These are phyloP conservation scores for Coronaproctus castanopsis DNA, from an alignment of 2,888 invertebrate genomes.

Conservation along the genomic window DNA sequence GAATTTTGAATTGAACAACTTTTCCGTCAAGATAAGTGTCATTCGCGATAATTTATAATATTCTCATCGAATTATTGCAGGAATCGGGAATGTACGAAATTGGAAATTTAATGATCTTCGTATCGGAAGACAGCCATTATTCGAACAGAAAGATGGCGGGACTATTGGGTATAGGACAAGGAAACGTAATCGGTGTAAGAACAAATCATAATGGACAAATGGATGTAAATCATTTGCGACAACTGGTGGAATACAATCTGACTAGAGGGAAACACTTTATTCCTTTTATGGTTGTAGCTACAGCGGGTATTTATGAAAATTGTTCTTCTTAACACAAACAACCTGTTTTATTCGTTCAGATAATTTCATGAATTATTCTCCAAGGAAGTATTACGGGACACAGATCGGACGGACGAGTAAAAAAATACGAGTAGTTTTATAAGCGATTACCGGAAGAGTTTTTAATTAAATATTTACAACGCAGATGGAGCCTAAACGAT, in stretches of 20 bases:
- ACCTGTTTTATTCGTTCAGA: no score
- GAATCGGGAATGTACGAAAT: slow-evolving; percentile 42
- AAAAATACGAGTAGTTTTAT: no score
- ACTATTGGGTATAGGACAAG: slow-evolving; percentile 67
- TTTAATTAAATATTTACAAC: no score
- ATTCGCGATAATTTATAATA: not conserved
- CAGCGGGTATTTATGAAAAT: slow-evolving; percentile 30
- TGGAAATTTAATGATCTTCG: slow-evolving; percentile 54
- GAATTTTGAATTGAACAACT: no score
- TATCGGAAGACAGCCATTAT: slow-evolving; percentile 79
- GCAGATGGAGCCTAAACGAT: no score
- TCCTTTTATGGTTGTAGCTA: slow-evolving; percentile 68
- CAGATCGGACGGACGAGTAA: no score
- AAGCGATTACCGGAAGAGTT: no score
- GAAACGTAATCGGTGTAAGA: slow-evolving; percentile 58
- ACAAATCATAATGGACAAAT: slow-evolving; percentile 52
- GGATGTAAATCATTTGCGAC: slow-evolving; percentile 38
- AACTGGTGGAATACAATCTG: slow-evolving; percentile 37
- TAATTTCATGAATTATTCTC: no score
- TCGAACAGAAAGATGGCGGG: slow-evolving; percentile 71
- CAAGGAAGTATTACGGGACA: no score
- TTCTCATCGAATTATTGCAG: slow-evolving; percentile 28
- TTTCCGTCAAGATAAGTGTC: no score
- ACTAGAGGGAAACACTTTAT: slow-evolving; percentile 35
- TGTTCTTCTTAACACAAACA: not conserved